Base-by-base conservation (phyloP, 2,113 vertebrate species). In the Hirundichthys speculiger region DNA sequence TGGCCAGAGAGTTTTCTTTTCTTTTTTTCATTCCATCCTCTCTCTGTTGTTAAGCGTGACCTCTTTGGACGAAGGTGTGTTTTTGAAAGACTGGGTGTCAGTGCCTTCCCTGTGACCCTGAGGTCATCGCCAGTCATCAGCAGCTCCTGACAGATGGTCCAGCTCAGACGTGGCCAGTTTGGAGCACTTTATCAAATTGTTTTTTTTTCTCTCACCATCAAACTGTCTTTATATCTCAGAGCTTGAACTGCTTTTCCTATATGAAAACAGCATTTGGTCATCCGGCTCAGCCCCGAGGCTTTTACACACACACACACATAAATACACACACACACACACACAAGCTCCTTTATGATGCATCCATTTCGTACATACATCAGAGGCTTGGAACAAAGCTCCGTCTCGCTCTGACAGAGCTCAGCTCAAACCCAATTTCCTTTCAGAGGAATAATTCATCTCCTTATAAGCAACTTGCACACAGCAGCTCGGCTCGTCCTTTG, bases 381-480 rank as follows among this genome's bases (percentile, higher is more conserved):
- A 73, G 75, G 25, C 41, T 24, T 46, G 38, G 52, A 80, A 62
- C 46, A 57, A 40, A 41, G 55, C 20, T 54, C 22, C 21, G 52
- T 56, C 50, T 71, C 18, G 49, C 73, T 73, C 69, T 19, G 38
- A 41, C 73, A 66, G 81, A 64, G 69, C 72, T 48, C 2, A 83
- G 55, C 71, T 75, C 60, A 77, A 84, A 84, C 65, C 45, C 73
- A 79, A 81, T 86, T 82, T 75, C 45, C 75, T 79, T 62, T 75
- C 47, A 73, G 11, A 69, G 52, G 58, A 88, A 83, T 83, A 75
- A 83, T 77, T 82, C 52, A 78, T 79, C 64, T 72, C 64, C 48
- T 52, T 69, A 57, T 14, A 34, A 67, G 49, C 51, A 45, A 64
- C 46, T 64, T 41, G 73, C 60, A 56, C 58, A 69, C 48, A 5